These are phyloP conservation scores for Drosophila dives DNA, from an alignment of 2,888 invertebrate genomes.

Conservation along the genomic window DNA sequence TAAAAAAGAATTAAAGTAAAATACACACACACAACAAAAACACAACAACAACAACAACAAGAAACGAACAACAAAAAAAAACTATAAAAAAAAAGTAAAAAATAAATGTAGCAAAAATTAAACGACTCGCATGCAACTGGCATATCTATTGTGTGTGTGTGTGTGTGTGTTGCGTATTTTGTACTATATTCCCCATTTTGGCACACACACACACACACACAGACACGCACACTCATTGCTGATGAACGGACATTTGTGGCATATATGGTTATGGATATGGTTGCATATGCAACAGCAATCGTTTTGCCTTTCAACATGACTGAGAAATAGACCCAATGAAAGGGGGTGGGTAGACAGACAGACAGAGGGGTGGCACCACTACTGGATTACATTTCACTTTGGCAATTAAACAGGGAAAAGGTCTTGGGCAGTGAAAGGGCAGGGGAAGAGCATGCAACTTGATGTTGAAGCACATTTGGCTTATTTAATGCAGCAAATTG, in stretches of 20 bases:
- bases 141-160: slow-evolving; percentile 36
- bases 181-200: slow-evolving; percentile 37
- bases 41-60: slow-evolving; percentile 28
- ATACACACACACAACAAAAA: slow-evolving; percentile 28
- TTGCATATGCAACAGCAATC: slow-evolving; percentile 48
- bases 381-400: slow-evolving; percentile 66
- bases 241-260: slow-evolving; percentile 67
- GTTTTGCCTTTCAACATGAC: slow-evolving; percentile 53
- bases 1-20: slow-evolving; percentile 69
- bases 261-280: slow-evolving; percentile 61
- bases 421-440: slow-evolving; percentile 7
- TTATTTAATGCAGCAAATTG: slow-evolving; percentile 62
- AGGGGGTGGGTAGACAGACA: neutral
- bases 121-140: slow-evolving; percentile 59
- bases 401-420: slow-evolving; percentile 58
- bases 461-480: slow-evolving; percentile 57
- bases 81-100: slow-evolving; percentile 8
- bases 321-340: slow-evolving; percentile 14
- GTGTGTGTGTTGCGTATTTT: slow-evolving; percentile 19
- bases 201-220: slow-evolving; percentile 21
- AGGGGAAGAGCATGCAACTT: slow-evolving; percentile 28
- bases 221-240: slow-evolving; percentile 24
- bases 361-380: slow-evolving; percentile 9
- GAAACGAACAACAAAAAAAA: slow-evolving; percentile 17
- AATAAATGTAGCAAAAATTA: slow-evolving; percentile 68